Percentiles rank a stretch among this genome's conserved stretches.
These are phyloP conservation scores for Drosophila pallidifrons DNA, from an alignment of 1,140 invertebrate species.

Conservation along the genomic window DNA sequence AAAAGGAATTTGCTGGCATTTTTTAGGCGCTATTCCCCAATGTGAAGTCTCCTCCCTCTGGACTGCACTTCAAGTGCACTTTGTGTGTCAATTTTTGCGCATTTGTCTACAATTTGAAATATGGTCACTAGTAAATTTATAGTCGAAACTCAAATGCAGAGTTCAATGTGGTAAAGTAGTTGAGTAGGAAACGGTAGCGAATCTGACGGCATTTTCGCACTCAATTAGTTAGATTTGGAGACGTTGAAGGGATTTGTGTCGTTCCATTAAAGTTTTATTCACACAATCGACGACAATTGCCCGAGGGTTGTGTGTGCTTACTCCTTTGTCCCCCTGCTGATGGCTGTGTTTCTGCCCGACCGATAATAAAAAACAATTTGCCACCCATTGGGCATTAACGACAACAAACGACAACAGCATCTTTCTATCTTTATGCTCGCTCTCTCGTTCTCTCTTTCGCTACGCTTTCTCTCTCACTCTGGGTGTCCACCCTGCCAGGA, in stretches of 20 bases:
- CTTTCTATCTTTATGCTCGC: constrained; percentile 40
- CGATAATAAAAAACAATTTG: constrained; percentile 85
- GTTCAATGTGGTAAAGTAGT: neutral
- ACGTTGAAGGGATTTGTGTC: constrained; percentile 74
- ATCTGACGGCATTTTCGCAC: constrained; percentile 84
- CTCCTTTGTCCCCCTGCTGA: constrained; percentile 52
- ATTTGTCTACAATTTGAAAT: constrained; percentile 41
- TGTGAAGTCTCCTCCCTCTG: constrained; percentile 11
- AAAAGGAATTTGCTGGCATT: constrained; percentile 56
- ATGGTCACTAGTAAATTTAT: constrained; percentile 60
- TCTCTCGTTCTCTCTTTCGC: constrained; percentile 28
- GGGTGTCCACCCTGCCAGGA: constrained; percentile 19
- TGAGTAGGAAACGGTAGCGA: constrained; percentile 20
- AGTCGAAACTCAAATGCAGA: constrained; percentile 30
- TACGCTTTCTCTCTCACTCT: constrained; percentile 12
- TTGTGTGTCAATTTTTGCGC: constrained; percentile 42
- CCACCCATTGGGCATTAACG: constrained; percentile 84
- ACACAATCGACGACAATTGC: constrained; percentile 71
- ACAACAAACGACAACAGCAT: constrained; percentile 76
- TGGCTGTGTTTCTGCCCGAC: constrained; percentile 48
- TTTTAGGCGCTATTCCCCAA: constrained; percentile 31
- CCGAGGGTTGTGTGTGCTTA: constrained; percentile 41
- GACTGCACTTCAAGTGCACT: constrained; percentile 61
- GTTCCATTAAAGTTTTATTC: constrained; percentile 85
- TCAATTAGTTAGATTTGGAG: constrained; percentile 85